Base-by-base conservation (phyloP, 92 coral and sea anemone species). In the Phenganax subtilis region DNA sequence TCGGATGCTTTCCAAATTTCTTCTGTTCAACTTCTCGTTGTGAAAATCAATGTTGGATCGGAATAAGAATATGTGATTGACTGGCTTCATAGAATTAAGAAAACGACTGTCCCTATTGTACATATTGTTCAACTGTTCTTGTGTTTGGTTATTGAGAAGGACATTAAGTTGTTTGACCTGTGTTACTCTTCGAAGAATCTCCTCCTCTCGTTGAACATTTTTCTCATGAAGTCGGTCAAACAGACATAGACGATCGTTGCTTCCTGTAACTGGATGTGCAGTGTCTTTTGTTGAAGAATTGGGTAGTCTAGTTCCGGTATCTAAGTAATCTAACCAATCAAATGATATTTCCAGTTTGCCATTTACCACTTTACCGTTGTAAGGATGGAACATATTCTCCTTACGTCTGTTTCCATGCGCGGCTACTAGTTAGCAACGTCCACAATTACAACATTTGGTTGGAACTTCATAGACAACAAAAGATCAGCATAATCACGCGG, bases 141-240 rank as follows among this genome's bases (percentile, higher is more conserved):
- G 88, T 60, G 62, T 76, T 54, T 86, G 86, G 37, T 81, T 89
- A 62, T 89, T 86, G 6, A 89, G 62, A 31, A 75, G 75, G 7
- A 88, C 89, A 8, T 83, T 84, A 31, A 89, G 65, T 51, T 86
- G 89, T 54, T 53, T 75, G 0, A 86, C 74, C 17, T 71, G 67
- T 25, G 77, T 66, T n/a, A 89, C 78, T 30, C 89, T 57, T 6
- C 79, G 84, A 12, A 89, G 72, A 3, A 81, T 75, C n/a, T 86
- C 84, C 30, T 57, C 83, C 61, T 86, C 84, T 37, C 75, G 82
- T 54, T 81, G 82, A 9, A 68, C 84, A 52, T 89, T 89, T 59
- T 76, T 83, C 69, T 89, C 89, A 57, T 89, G 91, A 8, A 89
- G 57, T 0, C 86, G 75, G 68, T 88, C 88, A 71, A 88, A 88